Conservation (phyloP, 2,797 vertebrate species). For the Onychomys leucogaster region DNA sequence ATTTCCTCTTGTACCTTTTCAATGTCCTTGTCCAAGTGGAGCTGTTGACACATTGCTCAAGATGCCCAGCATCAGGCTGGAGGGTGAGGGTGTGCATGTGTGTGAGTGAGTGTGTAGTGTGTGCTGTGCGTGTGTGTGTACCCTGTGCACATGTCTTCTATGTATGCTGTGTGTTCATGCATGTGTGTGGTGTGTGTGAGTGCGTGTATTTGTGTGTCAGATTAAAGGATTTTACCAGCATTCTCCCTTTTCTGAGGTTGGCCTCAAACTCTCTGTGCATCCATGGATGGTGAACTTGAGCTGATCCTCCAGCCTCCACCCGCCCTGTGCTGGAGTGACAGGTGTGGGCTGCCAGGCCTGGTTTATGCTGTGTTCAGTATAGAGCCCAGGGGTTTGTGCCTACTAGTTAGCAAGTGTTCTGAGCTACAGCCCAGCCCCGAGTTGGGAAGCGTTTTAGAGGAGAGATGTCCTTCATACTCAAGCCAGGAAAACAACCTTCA, state of each 20-base stretch:
- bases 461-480: not conserved
- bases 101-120: not conserved
- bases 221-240: not conserved
- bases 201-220: not conserved
- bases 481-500: not conserved
- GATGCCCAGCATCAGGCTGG: not conserved
- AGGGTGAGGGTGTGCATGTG: not conserved
- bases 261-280: not conserved
- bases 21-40: not conserved
- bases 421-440: not conserved
- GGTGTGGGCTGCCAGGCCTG: not conserved
- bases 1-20: constrained; percentile 51
- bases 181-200: not conserved
- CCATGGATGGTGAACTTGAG: not conserved
- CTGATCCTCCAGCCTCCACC: not conserved
- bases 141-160: not conserved
- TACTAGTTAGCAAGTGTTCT: not conserved
- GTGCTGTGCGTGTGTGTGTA: not conserved
- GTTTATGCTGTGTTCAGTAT: not conserved
- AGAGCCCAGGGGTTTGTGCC: not conserved
- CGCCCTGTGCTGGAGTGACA: not conserved
- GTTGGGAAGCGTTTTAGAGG: not conserved
- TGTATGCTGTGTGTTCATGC: not conserved
- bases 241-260: not conserved
- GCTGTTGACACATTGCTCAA: constrained; percentile 20